Evolutionary conservation across 2,797 vertebrate genomes (phyloP), one percentile per base, ranked within the genome.

Genomic region (Heteromormyrus szaboi): DNA sequence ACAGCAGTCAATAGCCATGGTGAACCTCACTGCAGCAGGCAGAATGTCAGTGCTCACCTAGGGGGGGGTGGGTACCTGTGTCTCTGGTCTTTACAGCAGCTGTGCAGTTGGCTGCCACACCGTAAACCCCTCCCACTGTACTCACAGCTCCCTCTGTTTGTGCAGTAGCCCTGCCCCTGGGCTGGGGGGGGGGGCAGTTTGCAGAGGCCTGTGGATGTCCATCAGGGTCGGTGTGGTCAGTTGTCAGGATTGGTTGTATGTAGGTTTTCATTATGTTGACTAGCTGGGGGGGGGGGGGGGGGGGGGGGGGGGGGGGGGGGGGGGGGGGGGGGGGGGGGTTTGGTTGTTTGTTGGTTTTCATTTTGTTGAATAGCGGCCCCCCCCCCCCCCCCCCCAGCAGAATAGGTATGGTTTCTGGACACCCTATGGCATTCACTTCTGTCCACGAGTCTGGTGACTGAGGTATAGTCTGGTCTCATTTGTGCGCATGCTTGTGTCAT

Each of bases 1-100:
- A 83, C 79, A 65, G 54, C n/a, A n/a, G 85, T 88, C 81, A 41
- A 88, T 88, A 62, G 37, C 29, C 41, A 2, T 85, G 79, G 83
- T 88, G 29, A 50, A 37, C 86, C 19, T 53, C 22, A 33, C 25
- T 50, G 51, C 17, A 86, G 84, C 29, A 19, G 84, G 84, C 22
- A 1, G 48, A 25, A 25, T 86, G 14, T 50, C 7, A 0, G 25
- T 11, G 83, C 50, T 46, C 41, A 81, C 76, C 41, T 19, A 4
- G 12, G 53, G 48, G n/a, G 22, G 22, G 22, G 11, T 9, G 62
- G 25, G 59, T 12, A 48, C n/a, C 79, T 83, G 79, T 48, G 37
- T 14, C 11, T 51, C 50, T 51, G 19, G 41, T 44, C 37, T n/a
- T 46, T 11, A 83, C 41, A 2, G 19, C 8, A 2, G 41, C 79